A percentile compares a stretch with the other conserved stretches of the same genome.
Evolutionary conservation across 2,888 invertebrate genomes (phyloP).

Genomic region (Plemyria rubiginata): DNA sequence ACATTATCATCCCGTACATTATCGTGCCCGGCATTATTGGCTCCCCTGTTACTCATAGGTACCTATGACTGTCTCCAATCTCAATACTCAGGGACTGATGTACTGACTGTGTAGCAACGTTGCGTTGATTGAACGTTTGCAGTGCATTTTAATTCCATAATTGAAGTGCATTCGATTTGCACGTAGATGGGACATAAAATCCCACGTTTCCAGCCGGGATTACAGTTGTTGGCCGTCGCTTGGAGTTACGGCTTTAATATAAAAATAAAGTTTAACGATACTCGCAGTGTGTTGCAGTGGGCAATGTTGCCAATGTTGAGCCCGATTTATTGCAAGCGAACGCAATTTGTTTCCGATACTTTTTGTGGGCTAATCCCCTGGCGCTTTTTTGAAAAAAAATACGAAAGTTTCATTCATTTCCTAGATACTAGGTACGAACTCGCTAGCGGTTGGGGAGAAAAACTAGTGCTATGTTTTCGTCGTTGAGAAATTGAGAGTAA

Average conservation of each 20-base stretch:
- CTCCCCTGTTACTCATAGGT: too few species aligned
- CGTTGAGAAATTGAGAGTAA: too few species aligned
- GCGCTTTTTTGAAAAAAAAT: conserved; percentile 44
- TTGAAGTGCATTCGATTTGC: conserved; percentile 40
- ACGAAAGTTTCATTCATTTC: conserved; percentile 31
- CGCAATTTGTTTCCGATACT: conserved; percentile 70
- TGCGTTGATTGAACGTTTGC: conserved; percentile 2
- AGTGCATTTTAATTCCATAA: conserved; percentile 29
- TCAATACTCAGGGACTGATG: neutral
- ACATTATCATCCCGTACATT: too few species aligned
- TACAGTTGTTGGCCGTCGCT: conserved; percentile 68
- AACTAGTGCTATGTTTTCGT: too few species aligned
- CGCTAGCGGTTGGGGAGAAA: neutral
- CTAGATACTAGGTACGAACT: neutral
- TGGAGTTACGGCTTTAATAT: conserved; percentile 79
- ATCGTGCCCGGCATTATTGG: too few species aligned
- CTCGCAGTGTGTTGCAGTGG: conserved; percentile 62
- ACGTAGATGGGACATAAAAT: conserved; percentile 50
- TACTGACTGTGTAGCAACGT: neutral
- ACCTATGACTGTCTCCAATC: too few species aligned
- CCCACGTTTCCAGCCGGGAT: conserved; percentile 66
- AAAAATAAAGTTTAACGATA: conserved; percentile 83
- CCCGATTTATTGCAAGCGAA: conserved; percentile 74
- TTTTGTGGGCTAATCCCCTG: conserved; percentile 63
- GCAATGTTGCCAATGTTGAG: conserved; percentile 62